A percentile compares a stretch with the other conserved stretches of the same genome.
Evolutionary conservation across 2,113 vertebrate species (phyloP).

Genomic region (Scartelaos histophorus): DNA sequence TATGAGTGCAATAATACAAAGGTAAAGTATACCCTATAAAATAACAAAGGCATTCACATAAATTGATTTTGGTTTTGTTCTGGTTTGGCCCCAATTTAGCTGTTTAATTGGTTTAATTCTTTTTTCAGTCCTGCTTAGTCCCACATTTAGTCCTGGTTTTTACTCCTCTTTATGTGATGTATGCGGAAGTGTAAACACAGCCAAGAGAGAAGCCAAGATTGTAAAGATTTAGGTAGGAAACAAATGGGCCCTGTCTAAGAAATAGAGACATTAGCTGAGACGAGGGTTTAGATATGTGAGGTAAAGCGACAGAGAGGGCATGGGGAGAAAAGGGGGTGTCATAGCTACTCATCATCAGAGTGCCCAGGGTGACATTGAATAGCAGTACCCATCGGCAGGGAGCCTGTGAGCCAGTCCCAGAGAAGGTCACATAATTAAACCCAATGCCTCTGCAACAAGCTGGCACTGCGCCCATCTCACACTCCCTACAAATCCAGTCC

Average conservation of each 20-base stretch:
- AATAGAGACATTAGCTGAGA: constrained; percentile 27
- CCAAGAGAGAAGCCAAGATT: constrained; percentile 6
- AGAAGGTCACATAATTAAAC: constrained; percentile 73
- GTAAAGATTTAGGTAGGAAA: constrained; percentile 4
- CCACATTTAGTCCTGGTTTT: too few relatives aligned
- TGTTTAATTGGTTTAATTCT: too few relatives aligned
- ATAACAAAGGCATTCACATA: too few relatives aligned
- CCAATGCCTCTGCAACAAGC: constrained; percentile 49
- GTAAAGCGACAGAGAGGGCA: constrained; percentile 14
- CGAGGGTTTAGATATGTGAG: constrained; percentile 38
- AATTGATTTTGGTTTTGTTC: too few relatives aligned
- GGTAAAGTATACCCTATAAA: too few relatives aligned
- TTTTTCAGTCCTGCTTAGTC: too few relatives aligned
- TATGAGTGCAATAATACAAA: not conserved
- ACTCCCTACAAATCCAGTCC: constrained; percentile 1
- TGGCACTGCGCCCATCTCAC: constrained; percentile 37
- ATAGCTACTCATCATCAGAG: constrained; percentile 56
- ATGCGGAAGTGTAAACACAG: too few relatives aligned
- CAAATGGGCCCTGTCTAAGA: constrained; percentile 3
- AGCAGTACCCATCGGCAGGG: constrained; percentile 49
- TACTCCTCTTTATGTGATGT: too few relatives aligned
- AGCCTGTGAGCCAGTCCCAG: constrained; percentile 38
- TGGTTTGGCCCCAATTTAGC: too few relatives aligned
- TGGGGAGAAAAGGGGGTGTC: constrained; percentile 46
- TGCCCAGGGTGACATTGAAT: constrained; percentile 67